These are phyloP conservation scores for Acrocera orbiculus DNA, from an alignment of 2,888 invertebrate species.

Conservation along the genomic window DNA sequence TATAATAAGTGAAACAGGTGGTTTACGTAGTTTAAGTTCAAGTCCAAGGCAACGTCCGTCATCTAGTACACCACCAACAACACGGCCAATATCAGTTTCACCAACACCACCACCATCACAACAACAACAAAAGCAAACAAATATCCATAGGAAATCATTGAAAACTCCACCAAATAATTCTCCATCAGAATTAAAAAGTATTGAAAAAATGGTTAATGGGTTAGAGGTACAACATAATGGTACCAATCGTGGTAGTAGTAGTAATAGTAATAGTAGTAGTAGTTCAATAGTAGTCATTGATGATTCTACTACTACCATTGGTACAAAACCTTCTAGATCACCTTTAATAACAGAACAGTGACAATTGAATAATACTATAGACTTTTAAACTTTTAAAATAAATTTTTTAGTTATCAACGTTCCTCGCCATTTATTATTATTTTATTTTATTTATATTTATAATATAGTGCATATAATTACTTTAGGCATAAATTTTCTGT, in stretches of 20 bases:
- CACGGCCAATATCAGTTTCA: constrained; percentile 31
- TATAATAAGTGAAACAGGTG: constrained; percentile 7
- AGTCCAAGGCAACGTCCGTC: constrained; percentile 28
- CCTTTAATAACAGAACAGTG: constrained; percentile 31
- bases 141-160: constrained; percentile 30
- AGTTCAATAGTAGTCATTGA: constrained; percentile 11
- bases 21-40: constrained; percentile 29
- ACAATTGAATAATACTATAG: constrained; percentile 26
- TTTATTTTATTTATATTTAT: no score
- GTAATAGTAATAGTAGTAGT: no score
- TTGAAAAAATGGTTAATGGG: constrained; percentile 95
- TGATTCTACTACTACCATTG: constrained; percentile 11
- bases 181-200: constrained; percentile 72
- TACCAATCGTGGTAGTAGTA: no score
- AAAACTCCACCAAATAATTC: constrained; percentile 25
- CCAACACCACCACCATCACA: constrained; percentile 28
- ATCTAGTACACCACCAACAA: constrained; percentile 30
- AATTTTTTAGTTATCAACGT: constrained; percentile 5
- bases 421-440: no score
- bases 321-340: constrained; percentile 12
- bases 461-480: no score
- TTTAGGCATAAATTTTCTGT: no score
- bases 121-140: constrained; percentile 36
- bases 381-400: no score
- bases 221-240: constrained; percentile 63